Conservation (phyloP, 1,140 invertebrate genomes). For the Bombus pyrosoma region DNA sequence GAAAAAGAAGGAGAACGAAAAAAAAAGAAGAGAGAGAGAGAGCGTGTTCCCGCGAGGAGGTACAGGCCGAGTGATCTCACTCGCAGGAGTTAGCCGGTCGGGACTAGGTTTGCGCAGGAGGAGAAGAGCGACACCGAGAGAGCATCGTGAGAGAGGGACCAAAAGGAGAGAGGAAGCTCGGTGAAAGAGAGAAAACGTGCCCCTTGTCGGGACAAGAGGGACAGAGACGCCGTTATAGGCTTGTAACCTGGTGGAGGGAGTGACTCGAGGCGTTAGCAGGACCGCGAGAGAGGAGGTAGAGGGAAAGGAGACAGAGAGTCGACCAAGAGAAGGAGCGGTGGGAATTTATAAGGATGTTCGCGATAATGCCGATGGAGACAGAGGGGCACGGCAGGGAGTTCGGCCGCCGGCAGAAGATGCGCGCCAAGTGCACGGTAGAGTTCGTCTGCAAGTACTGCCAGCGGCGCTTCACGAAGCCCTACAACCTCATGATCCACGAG, state of each 20-base stretch:
- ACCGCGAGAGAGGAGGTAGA: slow-evolving; percentile 53
- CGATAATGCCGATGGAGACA: slow-evolving; percentile 92
- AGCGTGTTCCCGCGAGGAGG: slow-evolving; percentile 51
- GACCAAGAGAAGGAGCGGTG: slow-evolving; percentile 80
- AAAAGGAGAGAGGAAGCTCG: slow-evolving; percentile 16
- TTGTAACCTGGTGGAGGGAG: slow-evolving; percentile 58
- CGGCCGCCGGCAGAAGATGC: slow-evolving; percentile 93
- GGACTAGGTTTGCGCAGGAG: slow-evolving; percentile 69
- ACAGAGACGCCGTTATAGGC: slow-evolving; percentile 48
- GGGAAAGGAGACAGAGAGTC: slow-evolving; percentile 67
- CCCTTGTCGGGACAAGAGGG: slow-evolving; percentile 46
- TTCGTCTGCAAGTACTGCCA: slow-evolving; percentile 99
- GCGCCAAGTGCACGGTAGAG: slow-evolving; percentile 93
- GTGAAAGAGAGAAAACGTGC: slow-evolving; percentile 56
- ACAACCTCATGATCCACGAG: slow-evolving; percentile 99
- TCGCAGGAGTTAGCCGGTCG: slow-evolving; percentile 60
- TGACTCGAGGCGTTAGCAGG: slow-evolving; percentile 64
- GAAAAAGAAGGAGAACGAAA: slow-evolving; percentile 5
- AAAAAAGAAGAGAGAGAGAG: neutral
- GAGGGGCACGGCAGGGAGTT: slow-evolving; percentile 95
- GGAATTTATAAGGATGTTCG: slow-evolving; percentile 86
- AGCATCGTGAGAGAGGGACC: slow-evolving; percentile 37
- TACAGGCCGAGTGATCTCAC: slow-evolving; percentile 66
- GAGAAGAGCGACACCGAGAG: slow-evolving; percentile 54
- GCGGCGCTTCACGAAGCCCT: slow-evolving; percentile 99